Percentiles rank a stretch among this genome's conserved stretches.
Conservation (phyloP, 2,888 invertebrate species). For the Pardosa pseudoannulata region DNA sequence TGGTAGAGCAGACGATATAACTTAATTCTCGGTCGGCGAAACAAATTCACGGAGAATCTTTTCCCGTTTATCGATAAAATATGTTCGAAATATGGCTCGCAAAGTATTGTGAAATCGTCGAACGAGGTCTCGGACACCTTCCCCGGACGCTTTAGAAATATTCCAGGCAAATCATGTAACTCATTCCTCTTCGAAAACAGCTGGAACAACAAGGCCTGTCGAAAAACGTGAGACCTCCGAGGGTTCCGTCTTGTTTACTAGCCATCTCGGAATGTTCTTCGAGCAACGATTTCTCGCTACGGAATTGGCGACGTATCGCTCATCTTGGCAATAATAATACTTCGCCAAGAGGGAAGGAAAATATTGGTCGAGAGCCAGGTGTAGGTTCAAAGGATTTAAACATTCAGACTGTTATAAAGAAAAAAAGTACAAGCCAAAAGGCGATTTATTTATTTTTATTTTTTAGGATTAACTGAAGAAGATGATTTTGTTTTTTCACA, state of each 20-base stretch:
- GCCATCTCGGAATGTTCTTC: constrained; percentile 37
- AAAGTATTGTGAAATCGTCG: neutral
- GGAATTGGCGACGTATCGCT: constrained; percentile 25
- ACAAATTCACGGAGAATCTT: neutral
- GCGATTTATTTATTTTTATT: too few relatives aligned
- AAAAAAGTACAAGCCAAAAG: neutral
- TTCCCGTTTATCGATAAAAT: constrained; percentile 4
- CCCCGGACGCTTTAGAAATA: neutral
- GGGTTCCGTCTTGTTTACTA: constrained; percentile 55
- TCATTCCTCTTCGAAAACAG: constrained; percentile 22
- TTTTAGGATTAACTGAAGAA: neutral
- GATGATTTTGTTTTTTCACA: too few relatives aligned
- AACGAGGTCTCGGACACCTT: neutral
- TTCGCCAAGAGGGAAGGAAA: neutral
- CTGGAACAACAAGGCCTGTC: constrained; percentile 19
- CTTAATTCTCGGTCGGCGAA: neutral
- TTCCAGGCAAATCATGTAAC: constrained; percentile 8
- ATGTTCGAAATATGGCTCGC: neutral
- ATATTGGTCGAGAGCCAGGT: constrained; percentile 9
- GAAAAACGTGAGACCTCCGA: constrained; percentile 28
- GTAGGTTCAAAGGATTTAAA: neutral
- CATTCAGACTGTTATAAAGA: neutral
- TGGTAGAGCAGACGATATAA: constrained; percentile 13
- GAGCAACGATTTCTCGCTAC: neutral
- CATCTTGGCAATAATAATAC: neutral